Evolutionary conservation across 2,113 vertebrate genomes (phyloP).

Genomic region (Pangasianodon hypophthalmus): DNA sequence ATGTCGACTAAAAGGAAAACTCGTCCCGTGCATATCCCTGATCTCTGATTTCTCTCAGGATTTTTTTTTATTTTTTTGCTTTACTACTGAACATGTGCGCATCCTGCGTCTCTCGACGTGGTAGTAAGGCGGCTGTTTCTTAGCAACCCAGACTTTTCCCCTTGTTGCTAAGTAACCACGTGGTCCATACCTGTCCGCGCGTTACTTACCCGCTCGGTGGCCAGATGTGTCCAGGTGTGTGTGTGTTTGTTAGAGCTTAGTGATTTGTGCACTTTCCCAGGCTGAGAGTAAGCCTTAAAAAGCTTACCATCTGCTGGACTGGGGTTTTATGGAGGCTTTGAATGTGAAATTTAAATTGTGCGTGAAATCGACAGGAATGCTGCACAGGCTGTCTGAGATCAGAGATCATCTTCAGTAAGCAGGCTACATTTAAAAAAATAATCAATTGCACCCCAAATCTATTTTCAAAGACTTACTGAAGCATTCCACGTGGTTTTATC

Average conservation of each 20-base stretch:
- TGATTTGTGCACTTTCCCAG: not conserved
- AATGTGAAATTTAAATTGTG: not conserved
- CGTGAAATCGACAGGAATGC: constrained; percentile 19
- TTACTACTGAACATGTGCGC: constrained; percentile 44
- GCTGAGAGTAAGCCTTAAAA: not conserved
- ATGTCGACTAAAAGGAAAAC: not conserved
- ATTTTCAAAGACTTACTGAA: not conserved
- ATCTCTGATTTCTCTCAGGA: not conserved
- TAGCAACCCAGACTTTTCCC: constrained; percentile 59
- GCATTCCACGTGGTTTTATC: not conserved
- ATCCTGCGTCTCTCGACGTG: constrained; percentile 44
- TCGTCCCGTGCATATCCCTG: not conserved
- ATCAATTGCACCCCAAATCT: not conserved
- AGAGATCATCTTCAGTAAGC: not conserved
- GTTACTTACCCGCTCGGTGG: constrained; percentile 42
- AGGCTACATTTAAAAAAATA: not conserved
- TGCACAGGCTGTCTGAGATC: not conserved
- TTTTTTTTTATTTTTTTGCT: not conserved
- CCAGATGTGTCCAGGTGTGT: constrained; percentile 45
- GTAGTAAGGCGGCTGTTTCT: constrained; percentile 60
- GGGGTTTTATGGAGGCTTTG: not conserved
- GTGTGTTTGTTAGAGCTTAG: not conserved
- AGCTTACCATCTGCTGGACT: constrained; percentile 10
- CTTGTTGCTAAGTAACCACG: constrained; percentile 66
- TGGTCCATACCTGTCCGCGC: constrained; percentile 60